phyloP scores from a whole-genome alignment of 2,888 invertebrate species.

The Melanostoma mellinum region DNA sequence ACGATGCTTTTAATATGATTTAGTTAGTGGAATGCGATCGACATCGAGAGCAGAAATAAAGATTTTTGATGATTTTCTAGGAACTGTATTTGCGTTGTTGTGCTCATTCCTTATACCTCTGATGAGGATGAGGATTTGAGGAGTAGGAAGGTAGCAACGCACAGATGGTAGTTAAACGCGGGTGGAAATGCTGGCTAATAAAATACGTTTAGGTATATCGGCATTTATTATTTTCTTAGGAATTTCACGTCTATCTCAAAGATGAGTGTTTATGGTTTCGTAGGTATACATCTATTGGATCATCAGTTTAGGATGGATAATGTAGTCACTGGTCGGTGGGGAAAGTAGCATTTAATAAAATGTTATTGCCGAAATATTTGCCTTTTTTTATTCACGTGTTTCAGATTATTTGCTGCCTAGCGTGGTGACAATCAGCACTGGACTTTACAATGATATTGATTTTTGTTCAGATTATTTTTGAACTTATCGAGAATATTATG shows the following conservation, averaged over 20 bases:
- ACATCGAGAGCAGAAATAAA: too few relatives aligned
- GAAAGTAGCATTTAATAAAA: neutral
- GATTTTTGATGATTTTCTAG: too few relatives aligned
- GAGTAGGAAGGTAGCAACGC: neutral
- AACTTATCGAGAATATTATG: neutral
- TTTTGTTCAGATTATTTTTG: neutral
- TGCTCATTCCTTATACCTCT: too few relatives aligned
- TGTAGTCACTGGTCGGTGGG: neutral
- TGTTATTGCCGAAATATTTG: neutral
- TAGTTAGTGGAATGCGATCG: neutral
- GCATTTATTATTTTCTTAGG: slow-evolving; percentile 40
- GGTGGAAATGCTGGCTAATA: slow-evolving; percentile 18
- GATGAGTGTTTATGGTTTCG: slow-evolving; percentile 48
- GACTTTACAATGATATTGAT: neutral
- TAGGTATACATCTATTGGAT: neutral
- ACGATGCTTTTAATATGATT: slow-evolving; percentile 4
- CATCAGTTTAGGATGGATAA: neutral
- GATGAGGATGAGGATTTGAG: neutral
- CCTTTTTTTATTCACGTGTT: neutral
- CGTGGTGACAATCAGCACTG: neutral
- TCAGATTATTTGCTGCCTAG: neutral
- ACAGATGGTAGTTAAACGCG: neutral
- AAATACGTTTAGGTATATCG: slow-evolving; percentile 30
- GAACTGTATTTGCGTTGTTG: too few relatives aligned
- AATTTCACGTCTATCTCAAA: slow-evolving; percentile 42